Base-by-base conservation (phyloP, 2,113 vertebrate species). In the Cephalopterus ornatus region DNA sequence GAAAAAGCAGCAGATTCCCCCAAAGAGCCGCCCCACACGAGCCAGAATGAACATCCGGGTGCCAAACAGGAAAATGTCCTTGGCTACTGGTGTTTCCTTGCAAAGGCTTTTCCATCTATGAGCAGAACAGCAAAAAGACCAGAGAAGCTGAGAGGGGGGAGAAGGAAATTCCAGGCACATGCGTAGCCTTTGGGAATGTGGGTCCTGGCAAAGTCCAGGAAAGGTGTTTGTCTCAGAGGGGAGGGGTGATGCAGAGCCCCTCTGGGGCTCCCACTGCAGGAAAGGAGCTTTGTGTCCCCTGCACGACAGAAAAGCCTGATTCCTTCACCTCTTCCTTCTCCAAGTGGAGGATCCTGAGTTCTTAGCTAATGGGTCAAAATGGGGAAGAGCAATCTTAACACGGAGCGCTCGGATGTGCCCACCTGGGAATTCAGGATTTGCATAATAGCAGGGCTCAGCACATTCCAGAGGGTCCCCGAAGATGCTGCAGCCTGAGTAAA, bases 381-480 rank as follows among this genome's bases (percentile, higher is more conserved):
- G 42, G 88, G 93, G 62, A 79, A 66, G 3, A 1, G 89, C 62
- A 70, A n/a, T 62, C 73, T 89, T 14, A 85, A 27, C 82, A 10
- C 26, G 0, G 61, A 14, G 24, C 46, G 74, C 61, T 27, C 8
- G 14, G 84, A 26, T 92, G 72, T n/a, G 56, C 35, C 3, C 88
- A 30, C 89, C 92, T 77, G 86, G 91, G 84, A 74, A 66, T 86
- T 52, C 5, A 7, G 30, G 44, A 75, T 94, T 76, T 83, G 76
- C 86, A 93, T 93, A 92, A 85, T 71, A 50, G 78, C 76, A 33
- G 73, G 71, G 80, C 76, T 89, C 46, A 15, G 83, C 87, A 56
- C 94, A 88, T 92, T 27, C 3, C 79, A 24, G 56, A 83, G 85
- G 84, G 89, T 95, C 91, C 85, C 89, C 76, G 55, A 90, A 78